Evolutionary conservation across 2,888 invertebrate genomes (phyloP), one percentile per base, ranked within the genome.

Genomic region (Lucinisca nassula): DNA sequence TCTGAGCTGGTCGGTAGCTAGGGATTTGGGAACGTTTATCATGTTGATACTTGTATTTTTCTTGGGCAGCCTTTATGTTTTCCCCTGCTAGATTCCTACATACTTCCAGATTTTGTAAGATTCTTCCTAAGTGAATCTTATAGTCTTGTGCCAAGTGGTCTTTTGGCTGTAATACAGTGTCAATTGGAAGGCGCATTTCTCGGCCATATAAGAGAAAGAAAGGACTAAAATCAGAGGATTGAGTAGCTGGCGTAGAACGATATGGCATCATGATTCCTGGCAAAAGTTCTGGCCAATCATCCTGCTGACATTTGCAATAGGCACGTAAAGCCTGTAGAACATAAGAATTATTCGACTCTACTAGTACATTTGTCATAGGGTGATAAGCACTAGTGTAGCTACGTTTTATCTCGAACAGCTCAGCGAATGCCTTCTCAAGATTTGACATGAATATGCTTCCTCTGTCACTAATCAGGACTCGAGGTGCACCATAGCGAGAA

Each of bases 221-320:
- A 89, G 85, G 85, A 12, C 77, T 82, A n/a, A 55, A 79, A 3
- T 82, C 10, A 21, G 88, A 85, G 30, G 88, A 90, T 30, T 90
- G 78, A 17, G 84, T 89, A 0, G 82, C 87, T 55, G 87, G 91
- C 8, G 89, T 84, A 14, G 55, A 49, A 12, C 86, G 61, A 49
- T 88, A 90, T 0, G 87, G 80, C 90, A 91, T 90, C 80, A 92
- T 75, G 0, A 92, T 82, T 1, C 55, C 17, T 24, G 90, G 88
- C 21, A 90, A 14, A 12, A 87, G 14, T 49, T 89, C 75, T 38
- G 82, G 75, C 86, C 89, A 91, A 49, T 86, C 58, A 10, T 75
- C 73, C 38, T 91, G 88, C 27, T 79, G 27, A 0, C 74, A 72
- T 38, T 87, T 82, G 27, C 76, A 78, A 49, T 90, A 90, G 14